phyloP scores from a whole-genome alignment of 2,888 invertebrate genomes.

The Miltochrista miniata region DNA sequence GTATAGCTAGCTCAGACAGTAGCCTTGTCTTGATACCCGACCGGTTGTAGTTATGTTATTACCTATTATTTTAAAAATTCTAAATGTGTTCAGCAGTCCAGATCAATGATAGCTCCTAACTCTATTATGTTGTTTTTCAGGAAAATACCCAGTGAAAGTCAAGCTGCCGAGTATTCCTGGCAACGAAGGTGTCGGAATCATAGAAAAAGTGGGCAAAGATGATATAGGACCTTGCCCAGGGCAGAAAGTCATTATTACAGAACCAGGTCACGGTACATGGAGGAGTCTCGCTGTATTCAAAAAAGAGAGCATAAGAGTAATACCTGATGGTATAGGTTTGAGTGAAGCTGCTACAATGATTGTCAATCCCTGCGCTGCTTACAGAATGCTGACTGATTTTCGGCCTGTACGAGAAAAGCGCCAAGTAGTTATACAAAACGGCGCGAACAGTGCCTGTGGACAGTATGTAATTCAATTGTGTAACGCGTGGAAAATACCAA shows the following conservation, averaged over 20 bases:
- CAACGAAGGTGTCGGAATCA: slow-evolving; percentile 97
- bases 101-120: too few species aligned
- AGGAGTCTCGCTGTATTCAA: slow-evolving; percentile 86
- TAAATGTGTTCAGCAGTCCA: too few species aligned
- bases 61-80: too few species aligned
- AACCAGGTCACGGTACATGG: slow-evolving; percentile 94
- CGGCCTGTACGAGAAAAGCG: slow-evolving; percentile 85
- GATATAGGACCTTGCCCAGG: slow-evolving; percentile 83
- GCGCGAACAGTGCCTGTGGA: slow-evolving; percentile 98
- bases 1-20: too few species aligned
- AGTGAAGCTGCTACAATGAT: slow-evolving; percentile 94
- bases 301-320: slow-evolving; percentile 85
- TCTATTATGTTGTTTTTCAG: slow-evolving; percentile 46
- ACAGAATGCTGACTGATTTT: slow-evolving; percentile 97
- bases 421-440: slow-evolving; percentile 97
- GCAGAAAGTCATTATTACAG: slow-evolving; percentile 92
- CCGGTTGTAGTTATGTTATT: too few species aligned
- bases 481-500: slow-evolving; percentile 89
- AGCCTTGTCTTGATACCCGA: too few species aligned
- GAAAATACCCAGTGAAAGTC: slow-evolving; percentile 83
- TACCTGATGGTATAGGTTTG: slow-evolving; percentile 88
- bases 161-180: slow-evolving; percentile 93
- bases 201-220: slow-evolving; percentile 87
- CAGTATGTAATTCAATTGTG: slow-evolving; percentile 98
- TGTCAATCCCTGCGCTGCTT: slow-evolving; percentile 98